Conservation (phyloP, 2,113 vertebrate genomes). For the Cyanocitta stelleri region DNA sequence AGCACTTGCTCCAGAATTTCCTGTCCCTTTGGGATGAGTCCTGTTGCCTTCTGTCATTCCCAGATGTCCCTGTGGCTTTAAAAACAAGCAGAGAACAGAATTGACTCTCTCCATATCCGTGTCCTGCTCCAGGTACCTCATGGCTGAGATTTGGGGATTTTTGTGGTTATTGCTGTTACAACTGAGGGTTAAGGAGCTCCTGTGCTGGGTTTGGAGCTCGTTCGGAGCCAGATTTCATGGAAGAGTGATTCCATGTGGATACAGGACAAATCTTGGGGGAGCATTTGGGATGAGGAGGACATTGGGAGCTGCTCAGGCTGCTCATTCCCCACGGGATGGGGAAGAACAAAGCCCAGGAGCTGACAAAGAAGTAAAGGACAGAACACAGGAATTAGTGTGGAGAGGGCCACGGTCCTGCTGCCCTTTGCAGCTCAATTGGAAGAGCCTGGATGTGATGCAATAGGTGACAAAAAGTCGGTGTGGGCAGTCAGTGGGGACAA, state of each 20-base stretch:
- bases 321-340: not conserved
- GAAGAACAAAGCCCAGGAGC: not conserved
- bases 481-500: conserved; percentile 8
- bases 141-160: not conserved
- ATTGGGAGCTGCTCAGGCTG: not conserved
- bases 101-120: rapidly evolving
- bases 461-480: conserved; percentile 20
- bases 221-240: not conserved
- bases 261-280: not conserved
- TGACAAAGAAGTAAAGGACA: not conserved
- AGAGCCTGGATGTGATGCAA: not conserved
- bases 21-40: not conserved
- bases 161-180: not conserved
- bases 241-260: not conserved
- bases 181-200: not conserved
- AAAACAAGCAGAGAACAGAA: not conserved
- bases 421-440: not conserved
- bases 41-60: not conserved
- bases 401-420: not conserved
- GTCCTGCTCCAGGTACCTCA: not conserved
- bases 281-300: not conserved
- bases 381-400: not conserved
- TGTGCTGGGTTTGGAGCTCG: rapidly evolving
- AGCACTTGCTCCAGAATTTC: not conserved
- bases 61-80: not conserved